Conservation (phyloP, 53 echinoderm and acorn worm genomes). For the Echinarachnius parma region DNA sequence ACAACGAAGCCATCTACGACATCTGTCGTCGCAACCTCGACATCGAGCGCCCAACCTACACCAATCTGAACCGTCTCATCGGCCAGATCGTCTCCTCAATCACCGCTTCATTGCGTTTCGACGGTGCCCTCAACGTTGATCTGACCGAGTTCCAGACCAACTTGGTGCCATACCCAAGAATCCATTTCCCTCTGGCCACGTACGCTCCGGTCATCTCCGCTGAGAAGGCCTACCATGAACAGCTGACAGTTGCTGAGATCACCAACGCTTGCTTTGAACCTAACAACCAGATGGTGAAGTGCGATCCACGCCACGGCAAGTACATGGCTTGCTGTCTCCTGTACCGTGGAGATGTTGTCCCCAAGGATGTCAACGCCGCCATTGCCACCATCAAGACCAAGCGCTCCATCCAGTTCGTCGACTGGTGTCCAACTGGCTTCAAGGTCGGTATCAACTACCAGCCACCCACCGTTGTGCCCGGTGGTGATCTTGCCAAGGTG, state of each 20-base stretch:
- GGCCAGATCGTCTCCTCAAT: conserved; percentile 63
- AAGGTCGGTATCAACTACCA: conserved; percentile 61
- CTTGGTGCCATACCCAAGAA: conserved; percentile 66
- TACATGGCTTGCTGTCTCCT: conserved; percentile 79
- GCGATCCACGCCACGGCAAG: conserved; percentile 78
- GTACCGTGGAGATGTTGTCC: conserved; percentile 77
- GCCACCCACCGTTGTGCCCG: conserved; percentile 38
- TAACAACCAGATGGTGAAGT: conserved; percentile 79
- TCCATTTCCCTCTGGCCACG: conserved; percentile 63
- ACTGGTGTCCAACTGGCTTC: conserved; percentile 85
- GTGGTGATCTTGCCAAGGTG: conserved; percentile 44
- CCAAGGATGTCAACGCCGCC: conserved; percentile 71
- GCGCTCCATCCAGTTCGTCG: conserved; percentile 76
- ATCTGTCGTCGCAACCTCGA: conserved; percentile 71
- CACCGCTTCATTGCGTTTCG: conserved; percentile 63
- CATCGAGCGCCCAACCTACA: conserved; percentile 62
- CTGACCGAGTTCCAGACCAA: conserved; percentile 31
- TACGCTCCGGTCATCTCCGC: conserved; percentile 66
- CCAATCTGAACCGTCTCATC: conserved; percentile 68
- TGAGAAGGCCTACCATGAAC: conserved; percentile 78
- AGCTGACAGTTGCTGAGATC: conserved; percentile 73
- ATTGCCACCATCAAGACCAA: conserved; percentile 76
- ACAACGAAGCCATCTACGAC: conserved; percentile 89
- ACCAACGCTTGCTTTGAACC: conserved; percentile 89
- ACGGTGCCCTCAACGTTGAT: conserved; percentile 48